Evolutionary conservation across 1,140 invertebrate genomes (phyloP).

Genomic region (Rhagoletis zephyria): DNA sequence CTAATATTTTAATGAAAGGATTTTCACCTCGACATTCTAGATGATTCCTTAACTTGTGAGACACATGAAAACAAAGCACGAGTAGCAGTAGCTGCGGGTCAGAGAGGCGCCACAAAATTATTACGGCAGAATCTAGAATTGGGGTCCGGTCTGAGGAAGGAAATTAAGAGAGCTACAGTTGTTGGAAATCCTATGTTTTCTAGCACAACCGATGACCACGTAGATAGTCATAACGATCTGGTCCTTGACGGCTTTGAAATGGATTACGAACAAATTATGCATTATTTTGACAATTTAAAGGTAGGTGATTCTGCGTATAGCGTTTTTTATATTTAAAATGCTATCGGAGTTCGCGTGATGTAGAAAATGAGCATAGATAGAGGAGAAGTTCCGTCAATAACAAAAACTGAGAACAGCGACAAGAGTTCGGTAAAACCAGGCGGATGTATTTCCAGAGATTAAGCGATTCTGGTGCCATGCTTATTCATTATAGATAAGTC

Average conservation of each 20-base stretch:
- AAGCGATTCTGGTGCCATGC: no score
- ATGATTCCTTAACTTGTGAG: not conserved
- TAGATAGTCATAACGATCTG: slow-evolving; percentile 73
- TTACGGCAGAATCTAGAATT: not conserved
- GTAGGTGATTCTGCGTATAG: no score
- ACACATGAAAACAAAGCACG: not conserved
- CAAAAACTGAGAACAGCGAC: no score
- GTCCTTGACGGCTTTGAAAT: slow-evolving; percentile 88
- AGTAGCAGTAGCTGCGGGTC: not conserved
- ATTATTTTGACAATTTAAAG: slow-evolving; percentile 97
- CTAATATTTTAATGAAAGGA: not conserved
- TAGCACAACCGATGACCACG: slow-evolving; percentile 73
- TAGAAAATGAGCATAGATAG: no score
- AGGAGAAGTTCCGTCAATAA: no score
- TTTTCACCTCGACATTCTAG: not conserved
- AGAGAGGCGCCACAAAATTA: not conserved
- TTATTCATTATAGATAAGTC: no score
- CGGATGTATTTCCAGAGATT: no score
- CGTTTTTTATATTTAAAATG: no score
- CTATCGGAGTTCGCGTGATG: no score
- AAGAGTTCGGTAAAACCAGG: no score
- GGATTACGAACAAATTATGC: slow-evolving; percentile 97
- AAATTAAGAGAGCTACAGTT: slow-evolving; percentile 84
- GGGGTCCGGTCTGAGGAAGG: slow-evolving; percentile 13
- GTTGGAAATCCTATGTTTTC: slow-evolving; percentile 91